Conservation (phyloP, 2,888 invertebrate genomes). For the Diplolepis rosae region DNA sequence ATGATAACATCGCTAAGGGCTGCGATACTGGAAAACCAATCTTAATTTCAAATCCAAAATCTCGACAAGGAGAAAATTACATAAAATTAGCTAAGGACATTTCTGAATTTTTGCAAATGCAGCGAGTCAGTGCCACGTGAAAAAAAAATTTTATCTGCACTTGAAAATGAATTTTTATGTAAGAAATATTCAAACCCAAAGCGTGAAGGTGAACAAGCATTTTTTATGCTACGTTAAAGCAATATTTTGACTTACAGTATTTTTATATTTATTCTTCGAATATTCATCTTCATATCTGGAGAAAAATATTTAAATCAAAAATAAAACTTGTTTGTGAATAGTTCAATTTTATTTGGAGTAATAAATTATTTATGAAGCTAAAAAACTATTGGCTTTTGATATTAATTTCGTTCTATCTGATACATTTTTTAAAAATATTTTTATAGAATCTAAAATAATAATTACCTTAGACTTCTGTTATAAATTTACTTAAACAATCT, state of each 20-base stretch:
- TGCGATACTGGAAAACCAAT: slow-evolving; percentile 86
- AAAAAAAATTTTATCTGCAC: background rate
- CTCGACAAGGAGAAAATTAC: slow-evolving; percentile 67
- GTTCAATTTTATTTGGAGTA: no score
- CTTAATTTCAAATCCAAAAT: slow-evolving; percentile 80
- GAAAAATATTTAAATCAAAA: no score
- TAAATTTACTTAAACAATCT: background rate
- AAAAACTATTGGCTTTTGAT: no score
- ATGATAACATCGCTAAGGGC: slow-evolving; percentile 80
- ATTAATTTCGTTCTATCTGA: no score
- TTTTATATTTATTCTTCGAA: background rate
- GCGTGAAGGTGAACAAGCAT: background rate
- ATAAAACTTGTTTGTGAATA: no score
- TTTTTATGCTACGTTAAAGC: background rate
- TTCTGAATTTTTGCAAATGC: slow-evolving; percentile 58
- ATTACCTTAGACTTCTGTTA: background rate
- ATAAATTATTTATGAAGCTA: no score
- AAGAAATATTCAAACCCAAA: background rate
- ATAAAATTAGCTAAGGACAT: slow-evolving; percentile 64
- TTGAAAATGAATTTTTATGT: background rate
- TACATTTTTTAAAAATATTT: no score
- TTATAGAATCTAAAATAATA: background rate
- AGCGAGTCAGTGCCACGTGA: slow-evolving; percentile 42
- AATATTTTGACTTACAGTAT: no score
- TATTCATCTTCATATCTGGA: no score